Evolutionary conservation across 2,888 invertebrate genomes (phyloP), one percentile per base, ranked within the genome.

Genomic region (Caenorhabditis sulstoni): DNA sequence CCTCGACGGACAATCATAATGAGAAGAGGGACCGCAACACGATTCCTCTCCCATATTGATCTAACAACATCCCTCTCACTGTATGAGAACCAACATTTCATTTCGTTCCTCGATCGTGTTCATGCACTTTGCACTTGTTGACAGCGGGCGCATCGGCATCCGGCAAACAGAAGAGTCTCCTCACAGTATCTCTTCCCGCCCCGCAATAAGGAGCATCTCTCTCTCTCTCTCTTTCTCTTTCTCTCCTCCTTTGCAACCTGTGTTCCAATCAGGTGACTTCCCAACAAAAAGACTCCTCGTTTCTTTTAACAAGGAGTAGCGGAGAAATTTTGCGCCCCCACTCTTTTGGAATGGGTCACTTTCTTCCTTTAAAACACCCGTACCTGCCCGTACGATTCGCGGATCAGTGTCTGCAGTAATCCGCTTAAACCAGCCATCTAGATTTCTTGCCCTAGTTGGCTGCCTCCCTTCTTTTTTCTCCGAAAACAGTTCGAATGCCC

Each of bases 41-140:
- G 47, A 49, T 39, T 52, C 39, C 64, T 29, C 29, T 29, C 29
- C 29, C 29, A 22, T 64, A 64, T 64, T 64, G 64, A 64, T 64
- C 50, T 52, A 58, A 55, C 41, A 58, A 7, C 44, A 39, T 39
- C 18, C 20, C 11, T 50, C 52, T 23, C 66, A 39, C 39, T 49
- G 57, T 55, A 55, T 53, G 55, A 55, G 37, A 39, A 47, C 23
- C 50, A 67, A 41, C 49, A 67, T 67, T 67, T 67, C 57, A 23
- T 45, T 39, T 53, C 29, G 29, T 29, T 29, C 45, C 35, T 55
- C 50, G 41, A 47, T 73, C 64, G 64, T 73, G 73, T 73, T 73
- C 73, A 73, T 73, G 73, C 73, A 73, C 73, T 73, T 73, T 73
- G 73, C 73, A 73, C 73, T 73, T 73, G 73, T 73, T 58, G 73